These are phyloP conservation scores for Tetranychus piercei DNA, from an alignment of 2,888 invertebrate species.

Conservation along the genomic window DNA sequence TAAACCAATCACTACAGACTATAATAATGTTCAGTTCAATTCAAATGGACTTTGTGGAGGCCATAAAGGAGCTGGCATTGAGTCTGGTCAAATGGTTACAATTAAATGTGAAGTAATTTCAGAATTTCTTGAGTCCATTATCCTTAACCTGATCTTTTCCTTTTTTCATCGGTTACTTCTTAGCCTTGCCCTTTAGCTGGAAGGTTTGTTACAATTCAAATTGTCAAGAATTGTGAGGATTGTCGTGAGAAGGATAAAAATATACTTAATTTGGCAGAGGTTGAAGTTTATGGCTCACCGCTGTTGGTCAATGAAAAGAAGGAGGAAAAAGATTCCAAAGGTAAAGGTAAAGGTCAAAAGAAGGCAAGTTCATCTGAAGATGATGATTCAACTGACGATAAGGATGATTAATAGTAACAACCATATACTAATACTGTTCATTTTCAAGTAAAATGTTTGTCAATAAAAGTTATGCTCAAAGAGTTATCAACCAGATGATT, in stretches of 20 bases:
- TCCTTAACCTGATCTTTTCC: not conserved
- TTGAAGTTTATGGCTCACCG: constrained; percentile 24
- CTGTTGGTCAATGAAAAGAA: not conserved
- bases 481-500: no score
- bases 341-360: not conserved
- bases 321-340: not conserved
- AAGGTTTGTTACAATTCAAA: constrained; percentile 25
- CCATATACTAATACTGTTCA: not conserved
- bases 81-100: constrained; percentile 20
- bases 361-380: not conserved
- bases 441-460: no score
- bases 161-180: not conserved
- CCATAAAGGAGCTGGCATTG: constrained; percentile 23
- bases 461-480: no score
- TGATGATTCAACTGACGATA: not conserved
- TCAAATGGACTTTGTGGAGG: constrained; percentile 23
- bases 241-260: constrained; percentile 24
- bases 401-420: not conserved
- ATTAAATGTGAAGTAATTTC: constrained; percentile 22
- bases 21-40: constrained; percentile 21
- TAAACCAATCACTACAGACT: constrained; percentile 21
- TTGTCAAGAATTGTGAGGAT: constrained; percentile 23
- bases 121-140: not conserved
- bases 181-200: constrained; percentile 25
- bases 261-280: constrained; percentile 25